These are phyloP conservation scores for Sphaeramia orbicularis DNA, from an alignment of 2,797 vertebrate genomes.

Conservation along the genomic window DNA sequence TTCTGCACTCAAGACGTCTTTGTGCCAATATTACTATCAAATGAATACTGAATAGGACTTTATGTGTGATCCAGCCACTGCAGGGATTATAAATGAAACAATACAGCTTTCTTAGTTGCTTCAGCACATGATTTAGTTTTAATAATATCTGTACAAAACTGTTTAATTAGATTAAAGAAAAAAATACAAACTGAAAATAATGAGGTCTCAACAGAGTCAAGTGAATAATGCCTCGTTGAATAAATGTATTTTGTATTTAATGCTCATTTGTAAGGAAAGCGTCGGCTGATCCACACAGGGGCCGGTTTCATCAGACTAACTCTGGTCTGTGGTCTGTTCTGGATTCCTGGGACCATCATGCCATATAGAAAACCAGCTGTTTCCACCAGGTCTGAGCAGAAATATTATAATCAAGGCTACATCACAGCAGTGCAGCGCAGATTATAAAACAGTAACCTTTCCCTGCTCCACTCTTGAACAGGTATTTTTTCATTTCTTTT, in stretches of 20 bases:
- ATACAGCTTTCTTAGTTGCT: not conserved
- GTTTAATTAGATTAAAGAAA: slow-evolving; percentile 7
- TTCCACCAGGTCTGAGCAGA: too few species aligned
- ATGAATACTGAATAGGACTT: slow-evolving; percentile 1
- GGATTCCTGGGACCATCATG: too few species aligned
- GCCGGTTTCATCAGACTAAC: too few species aligned
- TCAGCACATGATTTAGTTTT: not conserved
- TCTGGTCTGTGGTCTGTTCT: too few species aligned
- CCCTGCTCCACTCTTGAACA: too few species aligned
- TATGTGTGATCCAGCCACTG: slow-evolving; percentile 9
- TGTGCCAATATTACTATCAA: slow-evolving; percentile 6
- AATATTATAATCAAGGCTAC: too few species aligned
- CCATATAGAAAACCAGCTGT: too few species aligned
- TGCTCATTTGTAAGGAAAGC: slow-evolving; percentile 17
- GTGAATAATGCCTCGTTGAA: slow-evolving; percentile 43
- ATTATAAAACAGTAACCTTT: too few species aligned
- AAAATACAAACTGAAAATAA: not conserved
- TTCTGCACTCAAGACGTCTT: not conserved
- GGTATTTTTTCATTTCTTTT: too few species aligned
- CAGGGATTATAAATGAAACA: not conserved
- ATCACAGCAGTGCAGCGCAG: too few species aligned
- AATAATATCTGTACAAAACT: not conserved
- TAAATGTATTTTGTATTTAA: slow-evolving; percentile 30
- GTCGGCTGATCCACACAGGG: not conserved
- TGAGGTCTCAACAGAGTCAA: slow-evolving; percentile 3